These are phyloP conservation scores for Hydrophis major DNA, from an alignment of 2,797 vertebrate genomes.

Conservation along the genomic window DNA sequence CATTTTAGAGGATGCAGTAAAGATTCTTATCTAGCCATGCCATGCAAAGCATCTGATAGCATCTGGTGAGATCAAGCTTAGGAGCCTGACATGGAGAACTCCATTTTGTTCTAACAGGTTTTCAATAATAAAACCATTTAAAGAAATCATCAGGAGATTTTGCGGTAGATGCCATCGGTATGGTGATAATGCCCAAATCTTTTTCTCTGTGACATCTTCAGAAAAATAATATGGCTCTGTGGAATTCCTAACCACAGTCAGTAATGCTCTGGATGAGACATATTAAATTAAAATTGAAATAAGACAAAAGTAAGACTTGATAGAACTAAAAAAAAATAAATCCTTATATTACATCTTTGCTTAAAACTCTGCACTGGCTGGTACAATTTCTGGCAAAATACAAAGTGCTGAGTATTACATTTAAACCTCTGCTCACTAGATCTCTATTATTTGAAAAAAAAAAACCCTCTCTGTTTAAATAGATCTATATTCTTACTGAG, in stretches of 20 bases:
- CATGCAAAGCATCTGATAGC: neutral
- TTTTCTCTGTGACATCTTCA: neutral
- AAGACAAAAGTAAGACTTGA: neutral
- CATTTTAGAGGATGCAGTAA: neutral
- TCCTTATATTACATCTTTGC: neutral
- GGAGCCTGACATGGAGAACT: neutral
- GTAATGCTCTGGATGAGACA: neutral
- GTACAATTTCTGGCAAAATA: neutral
- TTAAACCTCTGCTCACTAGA: neutral
- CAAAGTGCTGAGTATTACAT: neutral
- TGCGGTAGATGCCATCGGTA: neutral
- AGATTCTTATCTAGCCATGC: neutral
- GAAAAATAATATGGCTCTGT: neutral
- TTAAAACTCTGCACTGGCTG: neutral
- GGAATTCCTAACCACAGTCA: neutral
- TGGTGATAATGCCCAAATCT: neutral
- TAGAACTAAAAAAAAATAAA: neutral
- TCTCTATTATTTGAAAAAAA: neutral
- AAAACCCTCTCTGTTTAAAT: neutral
- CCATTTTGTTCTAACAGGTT: neutral
- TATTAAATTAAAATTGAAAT: neutral
- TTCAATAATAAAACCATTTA: neutral
- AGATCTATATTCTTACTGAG: neutral
- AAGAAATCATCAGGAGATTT: neutral
- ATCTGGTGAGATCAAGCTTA: neutral